Evolutionary conservation across 1,140 invertebrate genomes (phyloP).

Genomic region (Leptopilina boulardi): DNA sequence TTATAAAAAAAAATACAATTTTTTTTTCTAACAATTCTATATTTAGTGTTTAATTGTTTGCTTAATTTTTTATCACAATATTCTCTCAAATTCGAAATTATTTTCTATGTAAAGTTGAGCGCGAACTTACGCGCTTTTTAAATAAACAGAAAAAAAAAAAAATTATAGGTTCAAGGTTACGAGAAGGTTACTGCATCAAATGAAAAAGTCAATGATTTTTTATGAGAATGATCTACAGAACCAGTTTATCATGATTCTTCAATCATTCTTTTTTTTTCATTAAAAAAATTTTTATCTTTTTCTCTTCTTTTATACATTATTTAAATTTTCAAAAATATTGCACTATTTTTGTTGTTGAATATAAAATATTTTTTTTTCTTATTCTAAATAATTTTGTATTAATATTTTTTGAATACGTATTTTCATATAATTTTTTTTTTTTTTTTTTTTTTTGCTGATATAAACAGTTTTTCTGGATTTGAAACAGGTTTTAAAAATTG

Average conservation of each 20-base stretch:
- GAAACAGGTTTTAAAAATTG: background rate
- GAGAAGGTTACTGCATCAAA: constrained; percentile 9
- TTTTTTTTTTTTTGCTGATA: background rate
- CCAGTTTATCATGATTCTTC: background rate
- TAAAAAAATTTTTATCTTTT: background rate
- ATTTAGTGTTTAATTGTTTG: too few relatives aligned
- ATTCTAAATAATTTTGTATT: background rate
- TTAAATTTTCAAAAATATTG: too few relatives aligned
- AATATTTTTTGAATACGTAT: background rate
- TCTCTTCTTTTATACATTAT: background rate
- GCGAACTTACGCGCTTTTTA: background rate
- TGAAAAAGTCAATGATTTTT: constrained; percentile 11
- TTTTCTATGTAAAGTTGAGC: background rate
- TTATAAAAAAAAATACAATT: too few relatives aligned
- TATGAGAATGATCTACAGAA: constrained; percentile 7
- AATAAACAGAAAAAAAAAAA: background rate
- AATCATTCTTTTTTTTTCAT: background rate
- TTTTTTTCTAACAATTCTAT: too few relatives aligned
- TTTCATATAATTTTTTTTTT: background rate
- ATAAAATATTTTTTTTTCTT: background rate
- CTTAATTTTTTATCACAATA: too few relatives aligned
- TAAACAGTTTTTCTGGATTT: background rate
- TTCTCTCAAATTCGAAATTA: background rate
- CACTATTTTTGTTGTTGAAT: too few relatives aligned
- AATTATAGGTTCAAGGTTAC: constrained; percentile 4